Evolutionary conservation across 2,888 invertebrate genomes (phyloP).

Genomic region (Cistogaster globosa): DNA sequence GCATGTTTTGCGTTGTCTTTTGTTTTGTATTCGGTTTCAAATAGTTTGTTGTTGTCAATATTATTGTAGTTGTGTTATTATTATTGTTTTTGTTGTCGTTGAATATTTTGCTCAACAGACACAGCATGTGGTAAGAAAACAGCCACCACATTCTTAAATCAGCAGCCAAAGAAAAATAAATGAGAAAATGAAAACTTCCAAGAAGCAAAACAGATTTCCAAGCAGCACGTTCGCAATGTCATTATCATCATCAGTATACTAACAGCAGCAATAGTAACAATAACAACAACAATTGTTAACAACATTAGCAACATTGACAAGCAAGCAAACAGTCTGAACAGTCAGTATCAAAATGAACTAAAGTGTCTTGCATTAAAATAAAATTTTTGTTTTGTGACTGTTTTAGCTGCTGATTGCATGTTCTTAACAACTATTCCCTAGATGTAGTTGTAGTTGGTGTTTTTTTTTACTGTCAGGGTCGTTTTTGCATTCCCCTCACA

Average conservation of each 20-base stretch:
- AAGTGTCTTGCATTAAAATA: not conserved
- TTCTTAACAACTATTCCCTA: constrained; percentile 39
- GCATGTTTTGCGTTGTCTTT: constrained; percentile 56
- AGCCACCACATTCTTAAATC: constrained; percentile 63
- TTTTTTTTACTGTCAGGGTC: constrained; percentile 62
- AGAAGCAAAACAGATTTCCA: constrained; percentile 66
- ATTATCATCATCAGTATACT: constrained; percentile 59
- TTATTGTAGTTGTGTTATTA: constrained; percentile 7
- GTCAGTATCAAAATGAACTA: not conserved
- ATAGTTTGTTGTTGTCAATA: constrained; percentile 53
- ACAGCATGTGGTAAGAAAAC: constrained; percentile 66
- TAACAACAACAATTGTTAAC: constrained; percentile 41
- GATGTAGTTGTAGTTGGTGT: constrained; percentile 15
- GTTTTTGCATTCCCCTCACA: constrained; percentile 13
- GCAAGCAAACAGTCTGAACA: constrained; percentile 36
- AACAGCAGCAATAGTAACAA: constrained; percentile 24
- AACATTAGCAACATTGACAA: constrained; percentile 58
- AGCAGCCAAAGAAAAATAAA: constrained; percentile 30
- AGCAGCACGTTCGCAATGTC: constrained; percentile 69
- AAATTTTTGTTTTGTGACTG: constrained; percentile 23
- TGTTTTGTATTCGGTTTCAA: constrained; percentile 63
- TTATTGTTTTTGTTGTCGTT: constrained; percentile 40
- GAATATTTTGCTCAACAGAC: constrained; percentile 52
- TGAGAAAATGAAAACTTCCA: constrained; percentile 49
- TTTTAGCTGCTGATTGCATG: constrained; percentile 60